Evolutionary conservation across 2,888 invertebrate species (phyloP).

Genomic region (Caenorhabditis sp.): DNA sequence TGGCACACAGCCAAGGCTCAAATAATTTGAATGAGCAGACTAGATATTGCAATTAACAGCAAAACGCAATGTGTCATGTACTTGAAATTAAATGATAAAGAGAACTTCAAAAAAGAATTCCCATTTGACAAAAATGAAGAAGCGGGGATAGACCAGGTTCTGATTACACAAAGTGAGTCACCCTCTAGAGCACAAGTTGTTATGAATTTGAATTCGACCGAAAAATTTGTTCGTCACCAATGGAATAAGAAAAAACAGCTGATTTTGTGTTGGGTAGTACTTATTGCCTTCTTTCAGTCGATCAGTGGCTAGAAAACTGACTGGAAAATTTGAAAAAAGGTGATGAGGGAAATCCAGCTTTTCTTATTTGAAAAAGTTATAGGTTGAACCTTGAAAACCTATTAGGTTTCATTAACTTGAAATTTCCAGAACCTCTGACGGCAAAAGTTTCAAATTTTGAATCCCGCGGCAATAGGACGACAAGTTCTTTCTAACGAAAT

Average conservation of each 20-base stretch:
- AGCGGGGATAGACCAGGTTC: not conserved
- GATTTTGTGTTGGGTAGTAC: not conserved
- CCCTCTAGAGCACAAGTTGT: constrained; percentile 4
- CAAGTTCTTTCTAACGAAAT: not conserved
- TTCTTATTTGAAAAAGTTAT: too few species aligned
- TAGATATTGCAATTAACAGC: not conserved
- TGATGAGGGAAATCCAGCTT: too few species aligned
- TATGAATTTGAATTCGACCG: constrained; percentile 7
- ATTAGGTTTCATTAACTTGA: too few species aligned
- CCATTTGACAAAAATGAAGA: not conserved
- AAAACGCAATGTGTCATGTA: constrained; percentile 9
- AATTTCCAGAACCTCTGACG: too few species aligned
- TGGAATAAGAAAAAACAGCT: not conserved
- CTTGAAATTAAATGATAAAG: not conserved
- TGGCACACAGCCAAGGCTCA: not conserved
- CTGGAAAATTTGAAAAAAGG: not conserved
- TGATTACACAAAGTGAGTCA: constrained; percentile 8
- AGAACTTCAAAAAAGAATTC: constrained; percentile 7
- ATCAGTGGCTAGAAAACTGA: not conserved
- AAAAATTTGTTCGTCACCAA: constrained; percentile 1
- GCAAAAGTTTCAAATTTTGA: too few species aligned
- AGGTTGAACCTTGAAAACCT: too few species aligned
- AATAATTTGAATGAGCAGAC: not conserved
- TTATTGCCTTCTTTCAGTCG: not conserved
- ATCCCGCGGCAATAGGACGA: too few species aligned